These are phyloP conservation scores for Bubo bubo DNA, from an alignment of 2,113 vertebrate species.

Conservation along the genomic window DNA sequence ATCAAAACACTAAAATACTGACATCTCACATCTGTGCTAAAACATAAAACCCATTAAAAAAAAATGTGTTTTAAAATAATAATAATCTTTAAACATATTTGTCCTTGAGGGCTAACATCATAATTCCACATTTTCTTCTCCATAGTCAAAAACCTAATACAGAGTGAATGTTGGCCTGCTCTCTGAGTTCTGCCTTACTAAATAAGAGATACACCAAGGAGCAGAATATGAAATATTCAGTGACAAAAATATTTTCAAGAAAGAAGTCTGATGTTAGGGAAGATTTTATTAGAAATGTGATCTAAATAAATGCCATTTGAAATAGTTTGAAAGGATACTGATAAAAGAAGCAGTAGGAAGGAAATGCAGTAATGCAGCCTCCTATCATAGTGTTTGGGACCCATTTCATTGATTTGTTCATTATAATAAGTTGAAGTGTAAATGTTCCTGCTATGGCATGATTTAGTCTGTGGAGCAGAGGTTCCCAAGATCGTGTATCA, in stretches of 20 bases:
- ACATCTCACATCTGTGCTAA: background rate
- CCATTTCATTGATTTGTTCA: background rate
- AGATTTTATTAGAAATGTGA: background rate
- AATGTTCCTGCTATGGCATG: background rate
- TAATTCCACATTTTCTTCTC: background rate
- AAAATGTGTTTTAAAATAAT: background rate
- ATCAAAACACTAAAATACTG: background rate
- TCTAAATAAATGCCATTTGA: background rate
- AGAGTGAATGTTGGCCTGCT: background rate
- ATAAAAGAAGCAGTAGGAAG: background rate
- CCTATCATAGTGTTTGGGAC: background rate
- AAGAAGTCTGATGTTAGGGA: background rate
- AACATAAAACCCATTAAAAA: background rate
- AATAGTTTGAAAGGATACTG: background rate
- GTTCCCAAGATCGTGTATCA: background rate
- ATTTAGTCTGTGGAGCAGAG: background rate
- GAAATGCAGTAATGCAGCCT: background rate
- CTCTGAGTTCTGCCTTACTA: background rate
- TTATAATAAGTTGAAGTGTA: background rate
- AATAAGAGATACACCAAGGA: background rate
- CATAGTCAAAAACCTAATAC: background rate
- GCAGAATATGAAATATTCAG: background rate
- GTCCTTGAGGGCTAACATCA: background rate
- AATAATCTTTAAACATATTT: background rate
- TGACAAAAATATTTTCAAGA: background rate